These are phyloP conservation scores for Chironomus tentans DNA, from an alignment of 2,888 invertebrate genomes.

Conservation along the genomic window DNA sequence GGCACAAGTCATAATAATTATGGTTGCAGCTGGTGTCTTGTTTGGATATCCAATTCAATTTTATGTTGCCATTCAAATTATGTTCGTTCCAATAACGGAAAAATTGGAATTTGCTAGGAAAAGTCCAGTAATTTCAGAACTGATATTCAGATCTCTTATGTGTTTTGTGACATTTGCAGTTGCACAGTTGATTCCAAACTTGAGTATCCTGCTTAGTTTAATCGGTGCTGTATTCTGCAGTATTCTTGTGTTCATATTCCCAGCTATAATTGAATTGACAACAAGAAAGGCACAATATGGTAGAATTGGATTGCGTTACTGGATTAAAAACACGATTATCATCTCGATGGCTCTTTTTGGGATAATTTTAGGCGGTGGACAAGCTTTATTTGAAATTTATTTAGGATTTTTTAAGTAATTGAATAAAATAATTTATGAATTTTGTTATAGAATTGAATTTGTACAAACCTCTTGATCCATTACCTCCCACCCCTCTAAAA, in stretches of 20 bases:
- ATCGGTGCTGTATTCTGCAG: constrained; percentile 87
- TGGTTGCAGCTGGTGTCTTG: constrained; percentile 77
- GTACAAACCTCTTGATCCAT: too few species aligned
- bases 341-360: neutral
- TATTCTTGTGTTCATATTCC: constrained; percentile 76
- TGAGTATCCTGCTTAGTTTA: constrained; percentile 80
- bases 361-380: neutral
- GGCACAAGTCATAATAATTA: constrained; percentile 68
- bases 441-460: too few species aligned
- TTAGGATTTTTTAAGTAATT: too few species aligned
- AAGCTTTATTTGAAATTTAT: neutral
- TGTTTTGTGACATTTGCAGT: constrained; percentile 73
- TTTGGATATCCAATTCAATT: constrained; percentile 86
- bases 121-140: constrained; percentile 53
- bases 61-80: constrained; percentile 85
- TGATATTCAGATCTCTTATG: constrained; percentile 57
- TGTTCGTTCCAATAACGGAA: constrained; percentile 62
- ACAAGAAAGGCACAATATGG: neutral
- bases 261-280: constrained; percentile 76
- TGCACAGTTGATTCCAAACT: constrained; percentile 76
- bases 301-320: neutral
- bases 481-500: too few species aligned
- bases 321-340: neutral
- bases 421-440: too few species aligned
- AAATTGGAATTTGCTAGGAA: constrained; percentile 48